phyloP scores from a whole-genome alignment of 1,140 invertebrate genomes.

The Oppia nitens region DNA sequence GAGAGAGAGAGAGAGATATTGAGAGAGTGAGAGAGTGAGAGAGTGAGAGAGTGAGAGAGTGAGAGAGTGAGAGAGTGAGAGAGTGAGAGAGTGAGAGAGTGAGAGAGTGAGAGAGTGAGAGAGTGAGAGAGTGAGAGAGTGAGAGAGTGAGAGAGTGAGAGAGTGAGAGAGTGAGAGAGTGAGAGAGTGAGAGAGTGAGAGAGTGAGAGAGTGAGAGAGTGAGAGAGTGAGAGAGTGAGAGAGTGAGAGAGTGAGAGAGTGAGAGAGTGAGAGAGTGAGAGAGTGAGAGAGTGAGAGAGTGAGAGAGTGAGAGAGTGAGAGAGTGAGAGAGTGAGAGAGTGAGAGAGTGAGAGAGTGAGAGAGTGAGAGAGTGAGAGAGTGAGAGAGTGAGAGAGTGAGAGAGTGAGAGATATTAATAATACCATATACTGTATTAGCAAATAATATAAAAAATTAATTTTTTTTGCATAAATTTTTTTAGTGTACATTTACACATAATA shows the following conservation, averaged over 20 bases:
- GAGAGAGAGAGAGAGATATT: too few relatives aligned
- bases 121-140: not conserved
- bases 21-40: not conserved
- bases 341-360: too few relatives aligned
- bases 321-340: too few relatives aligned
- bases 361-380: too few relatives aligned
- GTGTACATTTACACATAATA: too few relatives aligned
- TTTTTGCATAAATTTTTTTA: too few relatives aligned
- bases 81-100: not conserved
- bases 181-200: conserved; percentile 5
- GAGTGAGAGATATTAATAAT: too few relatives aligned
- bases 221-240: not conserved
- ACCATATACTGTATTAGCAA: too few relatives aligned
- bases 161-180: conserved; percentile 13
- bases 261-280: not conserved
- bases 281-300: too few relatives aligned
- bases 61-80: not conserved
- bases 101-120: not conserved
- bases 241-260: not conserved
- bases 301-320: too few relatives aligned
- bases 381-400: too few relatives aligned
- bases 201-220: not conserved
- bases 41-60: not conserved
- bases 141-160: conserved; percentile 4
- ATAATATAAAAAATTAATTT: too few relatives aligned